These are phyloP conservation scores for Bellardia bayeri DNA, from an alignment of 2,888 invertebrate species.

Conservation along the genomic window DNA sequence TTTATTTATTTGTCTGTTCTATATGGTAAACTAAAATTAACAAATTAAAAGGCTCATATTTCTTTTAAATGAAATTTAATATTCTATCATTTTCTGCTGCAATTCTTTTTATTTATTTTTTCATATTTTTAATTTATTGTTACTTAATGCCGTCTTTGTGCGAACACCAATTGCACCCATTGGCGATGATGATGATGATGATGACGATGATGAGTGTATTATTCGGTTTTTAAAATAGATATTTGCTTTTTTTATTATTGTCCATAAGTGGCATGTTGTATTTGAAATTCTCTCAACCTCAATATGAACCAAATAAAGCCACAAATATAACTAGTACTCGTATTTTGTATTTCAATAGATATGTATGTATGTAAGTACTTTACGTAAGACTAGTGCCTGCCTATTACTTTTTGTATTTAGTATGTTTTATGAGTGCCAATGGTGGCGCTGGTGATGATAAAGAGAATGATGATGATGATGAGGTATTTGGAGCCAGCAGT, in stretches of 20 bases:
- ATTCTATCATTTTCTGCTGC: conserved; percentile 22
- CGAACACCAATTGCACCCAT: conserved; percentile 15
- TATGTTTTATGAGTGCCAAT: not conserved
- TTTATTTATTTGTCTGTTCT: conserved; percentile 9
- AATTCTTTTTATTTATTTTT: conserved; percentile 16
- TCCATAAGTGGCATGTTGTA: conserved; percentile 64
- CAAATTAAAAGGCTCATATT: conserved; percentile 38
- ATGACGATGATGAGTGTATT: conserved; percentile 18
- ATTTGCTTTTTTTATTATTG: conserved; percentile 16
- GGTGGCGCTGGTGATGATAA: conserved; percentile 11
- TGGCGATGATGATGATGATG: conserved; percentile 8
- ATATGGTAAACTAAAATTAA: conserved; percentile 36
- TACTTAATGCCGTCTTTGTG: conserved; percentile 49
- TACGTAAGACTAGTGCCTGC: conserved; percentile 28
- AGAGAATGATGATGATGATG: not conserved
- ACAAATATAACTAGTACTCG: conserved; percentile 10
- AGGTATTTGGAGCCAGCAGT: not conserved
- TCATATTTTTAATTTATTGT: conserved; percentile 39
- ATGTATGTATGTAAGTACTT: conserved; percentile 8
- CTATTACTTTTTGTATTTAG: not conserved
- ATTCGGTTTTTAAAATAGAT: conserved; percentile 28
- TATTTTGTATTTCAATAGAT: conserved; percentile 11
- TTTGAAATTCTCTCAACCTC: conserved; percentile 68
- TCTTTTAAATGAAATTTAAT: conserved; percentile 62
- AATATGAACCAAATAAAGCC: conserved; percentile 60